Evolutionary conservation across 2,113 vertebrate genomes (phyloP), one percentile per base, ranked within the genome.

Genomic region (Genyomyrus donnyi): DNA sequence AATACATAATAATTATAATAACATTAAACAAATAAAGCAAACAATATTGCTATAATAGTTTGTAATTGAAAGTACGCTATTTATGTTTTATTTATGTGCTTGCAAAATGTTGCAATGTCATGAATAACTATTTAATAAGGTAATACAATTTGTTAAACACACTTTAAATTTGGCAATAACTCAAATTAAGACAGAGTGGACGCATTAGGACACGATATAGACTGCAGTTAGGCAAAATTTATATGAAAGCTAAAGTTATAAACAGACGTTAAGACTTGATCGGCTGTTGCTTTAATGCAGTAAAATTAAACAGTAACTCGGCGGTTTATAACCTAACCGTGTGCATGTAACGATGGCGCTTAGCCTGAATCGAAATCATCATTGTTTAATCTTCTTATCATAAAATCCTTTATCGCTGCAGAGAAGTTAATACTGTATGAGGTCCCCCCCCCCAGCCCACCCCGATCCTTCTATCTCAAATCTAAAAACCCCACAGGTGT

Each of bases 371-470:
- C 13, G 13, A 42, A 80, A 42, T 19, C 74, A 39, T 77, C 58
- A 31, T 70, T 70, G 62, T 70, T 70, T 70, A 31, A 80, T 42
- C 74, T 80, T 4, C 74, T 80, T 80, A 80, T 80, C 74, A 80
- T 80, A 86, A 86, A 86, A 48, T 86, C 24, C 45, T 86, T 86
- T 86, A 48, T 50, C 46, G n/a, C 21, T 86, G 84, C 84, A 86
- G 42, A 50, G 84, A 85, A 85, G 10, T 85, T 85, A 24, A 49
- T 50, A 19, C 46, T 27, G 24, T 48, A 46, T 49, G 46, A 49
- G 17, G 17, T 5, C 0, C 24, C 39, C 7, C 11, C 21, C 11
- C 21, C 45, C 7, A 1, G 3, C 6, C 21, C 8, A 1, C 11
- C 6, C 3, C 46, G 3, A 27, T 48, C 6, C 84, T 49, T 42